These are phyloP conservation scores for Lamellibrachia satsuma DNA, from an alignment of 2,888 invertebrate genomes.

Conservation along the genomic window DNA sequence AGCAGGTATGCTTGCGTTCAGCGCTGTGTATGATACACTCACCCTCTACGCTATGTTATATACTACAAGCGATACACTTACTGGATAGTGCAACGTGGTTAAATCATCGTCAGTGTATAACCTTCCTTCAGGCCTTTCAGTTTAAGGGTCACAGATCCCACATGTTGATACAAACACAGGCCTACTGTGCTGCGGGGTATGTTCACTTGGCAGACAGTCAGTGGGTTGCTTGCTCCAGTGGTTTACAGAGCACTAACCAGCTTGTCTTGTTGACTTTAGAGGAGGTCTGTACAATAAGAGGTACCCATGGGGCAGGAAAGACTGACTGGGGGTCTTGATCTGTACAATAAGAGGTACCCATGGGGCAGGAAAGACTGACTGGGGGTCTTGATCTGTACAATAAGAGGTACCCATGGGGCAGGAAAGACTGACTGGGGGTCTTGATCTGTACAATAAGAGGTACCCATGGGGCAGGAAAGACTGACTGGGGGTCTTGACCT, in stretches of 20 bases:
- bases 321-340: neutral
- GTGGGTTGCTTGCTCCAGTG: neutral
- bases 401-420: no score
- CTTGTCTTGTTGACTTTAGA: neutral
- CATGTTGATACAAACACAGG: neutral
- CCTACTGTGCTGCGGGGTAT: neutral
- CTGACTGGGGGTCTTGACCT: no score
- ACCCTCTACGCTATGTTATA: neutral
- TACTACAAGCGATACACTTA: neutral
- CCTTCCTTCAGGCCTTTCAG: neutral
- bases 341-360: no score
- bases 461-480: no score
- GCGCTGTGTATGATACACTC: no score
- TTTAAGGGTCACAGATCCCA: neutral
- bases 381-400: no score
- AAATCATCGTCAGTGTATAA: neutral
- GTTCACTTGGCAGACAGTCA: neutral
- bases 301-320: neutral
- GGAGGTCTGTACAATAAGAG: neutral
- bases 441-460: no score
- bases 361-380: no score
- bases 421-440: no score
- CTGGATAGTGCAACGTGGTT: neutral
- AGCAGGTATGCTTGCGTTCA: constrained; percentile 61
- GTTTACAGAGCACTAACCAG: neutral